Conservation (phyloP, 1,140 invertebrate species). For the Homalodisca vitripennis region DNA sequence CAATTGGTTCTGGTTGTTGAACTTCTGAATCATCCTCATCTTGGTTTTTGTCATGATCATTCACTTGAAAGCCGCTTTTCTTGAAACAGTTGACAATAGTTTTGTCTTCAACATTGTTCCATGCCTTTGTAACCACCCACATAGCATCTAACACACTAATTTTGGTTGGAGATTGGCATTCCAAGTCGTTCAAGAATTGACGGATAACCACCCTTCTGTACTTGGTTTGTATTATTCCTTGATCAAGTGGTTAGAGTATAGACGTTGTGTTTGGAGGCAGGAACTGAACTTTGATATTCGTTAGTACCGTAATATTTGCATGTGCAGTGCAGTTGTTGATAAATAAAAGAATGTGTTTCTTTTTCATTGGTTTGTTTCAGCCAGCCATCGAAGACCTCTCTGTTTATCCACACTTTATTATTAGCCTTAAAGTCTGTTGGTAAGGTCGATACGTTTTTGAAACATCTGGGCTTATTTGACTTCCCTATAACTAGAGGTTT, state of each 20-base stretch:
- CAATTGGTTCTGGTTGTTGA: neutral
- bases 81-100: constrained; percentile 13
- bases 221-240: neutral
- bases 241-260: neutral
- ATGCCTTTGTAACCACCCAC: neutral
- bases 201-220: neutral
- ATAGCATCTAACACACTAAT: constrained; percentile 5
- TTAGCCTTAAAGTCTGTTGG: neutral
- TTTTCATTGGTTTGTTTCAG: neutral
- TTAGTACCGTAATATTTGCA: neutral
- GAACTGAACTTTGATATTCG: neutral
- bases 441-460: too few relatives aligned
- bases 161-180: neutral
- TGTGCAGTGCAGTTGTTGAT: neutral
- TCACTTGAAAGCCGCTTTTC: constrained; percentile 12
- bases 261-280: neutral
- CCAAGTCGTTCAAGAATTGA: neutral
- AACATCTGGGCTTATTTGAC: too few relatives aligned
- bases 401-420: neutral
- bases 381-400: neutral
- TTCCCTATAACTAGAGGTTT: too few relatives aligned
- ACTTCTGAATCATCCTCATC: neutral
- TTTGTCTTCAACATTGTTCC: neutral
- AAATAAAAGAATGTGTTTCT: neutral
- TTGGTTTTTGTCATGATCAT: neutral